Base-by-base conservation (phyloP, 2,888 invertebrate species). In the Lordiphosa andalusiaca region DNA sequence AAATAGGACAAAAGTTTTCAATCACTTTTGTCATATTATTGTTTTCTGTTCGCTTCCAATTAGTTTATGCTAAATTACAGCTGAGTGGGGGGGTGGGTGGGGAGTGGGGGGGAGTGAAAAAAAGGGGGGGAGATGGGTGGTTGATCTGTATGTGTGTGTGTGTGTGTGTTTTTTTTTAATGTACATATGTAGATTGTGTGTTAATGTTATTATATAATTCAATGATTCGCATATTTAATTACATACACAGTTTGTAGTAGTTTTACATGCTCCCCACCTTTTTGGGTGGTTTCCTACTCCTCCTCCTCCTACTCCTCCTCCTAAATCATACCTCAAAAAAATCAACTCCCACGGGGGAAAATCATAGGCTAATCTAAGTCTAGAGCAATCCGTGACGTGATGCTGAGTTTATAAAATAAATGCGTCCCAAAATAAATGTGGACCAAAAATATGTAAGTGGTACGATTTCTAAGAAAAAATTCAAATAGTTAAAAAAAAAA, bases 11-110 rank as follows among this genome's bases (percentile, higher is more conserved):
- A 21, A 40, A 19, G 21, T 2, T 10, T 2, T 10, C 19, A 6
- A 6, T 10, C 33, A 16, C 33, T 16, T 10, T 1, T 33, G 16
- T 10, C 25, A 6, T 12, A n/a, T 12, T 16, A n/a, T 12, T 16
- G 13, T 16, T 30, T 30, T 33, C 25, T 42, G n/a, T 44, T 44
- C 12, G 12, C 7, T 10, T 16, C 16, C 44, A 44, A 44, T 44
- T 44, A 33, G 30, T 44, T 44, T 33, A 44, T 44, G 44, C 44
- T 44, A 44, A 44, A 44, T 44, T 44, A 44, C 44, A 44, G 44
- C 44, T 44, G 44, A 44, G 13, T 16, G 16, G 16, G 16, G 16
- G 16, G 16, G 16, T 44, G 44, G 33, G 13, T 16, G 16, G 16
- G 16, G 16, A 2, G 16, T 1, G 16, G 16, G 16, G 16, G 16